Base-by-base conservation (phyloP, 1,140 invertebrate species). In the Diploscapter pachys region DNA sequence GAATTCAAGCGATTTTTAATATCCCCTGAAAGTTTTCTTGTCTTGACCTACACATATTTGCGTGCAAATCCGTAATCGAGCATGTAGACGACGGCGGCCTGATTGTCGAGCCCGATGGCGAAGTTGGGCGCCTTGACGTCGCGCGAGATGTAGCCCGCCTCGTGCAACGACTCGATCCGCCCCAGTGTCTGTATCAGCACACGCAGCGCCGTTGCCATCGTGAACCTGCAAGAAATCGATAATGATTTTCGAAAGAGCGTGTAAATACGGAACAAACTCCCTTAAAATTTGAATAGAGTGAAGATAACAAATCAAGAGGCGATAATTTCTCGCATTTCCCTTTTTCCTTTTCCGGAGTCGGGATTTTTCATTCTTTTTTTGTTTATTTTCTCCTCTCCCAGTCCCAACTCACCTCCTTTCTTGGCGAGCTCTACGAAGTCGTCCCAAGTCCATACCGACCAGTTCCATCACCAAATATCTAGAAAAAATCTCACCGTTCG, bases 51-150 rank as follows among this genome's bases (percentile, higher is more conserved):
- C 79, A 55, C 50, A 63, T 69, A 80, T 57, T 78, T 78, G 49
- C 79, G 48, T 11, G 80, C 80, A 53, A 81, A 81, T n/a, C 80
- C 81, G 73, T 79, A 81, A 63, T 81, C 80, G 8, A 81, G 68
- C 79, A 81, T 82, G 63, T 81, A 81, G 6, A 81, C 68, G 9
- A 68, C 69, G 2, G 70, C 79, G 48, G 64, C 66, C n/a, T 77
- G 52, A n/a, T 66, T 64, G 3, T 74, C 81, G 4, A 70, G 62
- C 2, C 80, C 80, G 57, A 81, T 80, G 11, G 79, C 79, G 57
- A 81, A 82, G 56, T 81, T 81, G 0, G 80, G 80, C 2, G 80
- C 81, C 64, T 81, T 81, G 5, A 81, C 78, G 56, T 81, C 80
- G 5, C 80, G 71, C 50, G 63, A 73, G 5, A 78, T 55, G 67